Evolutionary conservation across 1,140 invertebrate genomes (phyloP).

Genomic region (Papilio polyxenes): DNA sequence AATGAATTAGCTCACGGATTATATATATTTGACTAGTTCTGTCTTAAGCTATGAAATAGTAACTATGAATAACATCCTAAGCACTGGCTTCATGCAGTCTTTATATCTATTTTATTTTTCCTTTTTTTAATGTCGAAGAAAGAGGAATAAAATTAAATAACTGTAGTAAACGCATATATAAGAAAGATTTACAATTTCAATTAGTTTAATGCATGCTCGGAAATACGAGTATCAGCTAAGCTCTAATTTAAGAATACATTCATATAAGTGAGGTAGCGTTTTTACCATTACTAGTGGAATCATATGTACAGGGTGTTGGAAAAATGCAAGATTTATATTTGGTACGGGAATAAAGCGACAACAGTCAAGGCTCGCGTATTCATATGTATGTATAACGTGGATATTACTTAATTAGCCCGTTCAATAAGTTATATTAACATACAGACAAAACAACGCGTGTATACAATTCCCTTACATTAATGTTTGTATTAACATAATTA

Average conservation of each 20-base stretch:
- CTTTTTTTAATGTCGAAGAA: conserved; percentile 27
- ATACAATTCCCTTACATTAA: conserved; percentile 63
- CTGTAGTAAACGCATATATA: conserved; percentile 24
- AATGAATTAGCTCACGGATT: conserved; percentile 63
- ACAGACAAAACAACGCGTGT: conserved; percentile 68
- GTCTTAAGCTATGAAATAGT: conserved; percentile 58
- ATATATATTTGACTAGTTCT: conserved; percentile 76
- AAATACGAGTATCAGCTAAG: conserved; percentile 70
- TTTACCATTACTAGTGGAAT: conserved; percentile 78
- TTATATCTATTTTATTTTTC: conserved; percentile 57
- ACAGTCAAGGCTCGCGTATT: conserved; percentile 50
- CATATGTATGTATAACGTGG: conserved; percentile 49
- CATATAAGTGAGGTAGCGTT: conserved; percentile 77
- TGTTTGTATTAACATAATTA: conserved; percentile 61
- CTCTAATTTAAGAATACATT: conserved; percentile 69
- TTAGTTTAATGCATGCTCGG: conserved; percentile 34
- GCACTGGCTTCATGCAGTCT: conserved; percentile 76
- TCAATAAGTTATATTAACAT: conserved; percentile 59
- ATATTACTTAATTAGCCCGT: conserved; percentile 54
- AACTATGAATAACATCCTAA: conserved; percentile 65
- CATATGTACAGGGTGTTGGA: conserved; percentile 75
- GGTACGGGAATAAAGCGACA: conserved; percentile 61
- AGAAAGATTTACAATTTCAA: conserved; percentile 40
- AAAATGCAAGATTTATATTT: conserved; percentile 67
- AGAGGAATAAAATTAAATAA: conserved; percentile 41